Percentiles rank a stretch among this genome's conserved stretches.
phyloP scores from a whole-genome alignment of 2,797 vertebrate species.

The Bryconaethiops microstoma region DNA sequence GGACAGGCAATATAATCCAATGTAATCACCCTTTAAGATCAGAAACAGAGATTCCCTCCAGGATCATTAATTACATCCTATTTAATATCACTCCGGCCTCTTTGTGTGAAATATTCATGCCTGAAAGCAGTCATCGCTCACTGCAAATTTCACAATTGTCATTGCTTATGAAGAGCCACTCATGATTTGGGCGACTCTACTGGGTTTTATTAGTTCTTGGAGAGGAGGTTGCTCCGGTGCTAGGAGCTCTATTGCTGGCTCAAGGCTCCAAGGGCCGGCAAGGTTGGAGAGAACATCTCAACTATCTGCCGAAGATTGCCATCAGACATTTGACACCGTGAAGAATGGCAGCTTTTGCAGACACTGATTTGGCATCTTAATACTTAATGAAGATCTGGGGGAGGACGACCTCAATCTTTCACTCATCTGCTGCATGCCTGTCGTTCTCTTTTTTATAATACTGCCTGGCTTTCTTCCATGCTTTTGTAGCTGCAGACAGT shows the following conservation, averaged over 20 bases:
- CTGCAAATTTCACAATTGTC: background rate
- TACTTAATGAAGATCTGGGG: slow-evolving; percentile 62
- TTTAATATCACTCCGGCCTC: background rate
- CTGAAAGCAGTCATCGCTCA: background rate
- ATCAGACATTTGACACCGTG: slow-evolving; percentile 60
- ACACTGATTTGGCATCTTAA: slow-evolving; percentile 59
- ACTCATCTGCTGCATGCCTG: slow-evolving; percentile 60
- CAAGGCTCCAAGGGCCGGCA: background rate
- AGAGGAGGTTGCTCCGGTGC: background rate
- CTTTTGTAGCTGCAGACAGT: slow-evolving; percentile 38
- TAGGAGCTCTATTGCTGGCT: background rate
- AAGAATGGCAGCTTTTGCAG: slow-evolving; percentile 57
- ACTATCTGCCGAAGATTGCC: slow-evolving; percentile 34
- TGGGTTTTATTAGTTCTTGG: background rate
- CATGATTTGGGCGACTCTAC: background rate
- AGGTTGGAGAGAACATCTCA: background rate
- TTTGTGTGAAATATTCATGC: background rate
- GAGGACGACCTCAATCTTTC: slow-evolving; percentile 74
- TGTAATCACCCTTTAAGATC: background rate
- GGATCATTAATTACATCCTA: background rate
- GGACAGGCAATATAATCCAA: background rate
- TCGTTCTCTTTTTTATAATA: slow-evolving; percentile 36
- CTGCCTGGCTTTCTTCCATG: slow-evolving; percentile 41
- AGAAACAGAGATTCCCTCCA: background rate
- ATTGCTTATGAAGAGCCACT: background rate